phyloP scores from a whole-genome alignment of 2,888 invertebrate species.

The Eupithecia tripunctaria region DNA sequence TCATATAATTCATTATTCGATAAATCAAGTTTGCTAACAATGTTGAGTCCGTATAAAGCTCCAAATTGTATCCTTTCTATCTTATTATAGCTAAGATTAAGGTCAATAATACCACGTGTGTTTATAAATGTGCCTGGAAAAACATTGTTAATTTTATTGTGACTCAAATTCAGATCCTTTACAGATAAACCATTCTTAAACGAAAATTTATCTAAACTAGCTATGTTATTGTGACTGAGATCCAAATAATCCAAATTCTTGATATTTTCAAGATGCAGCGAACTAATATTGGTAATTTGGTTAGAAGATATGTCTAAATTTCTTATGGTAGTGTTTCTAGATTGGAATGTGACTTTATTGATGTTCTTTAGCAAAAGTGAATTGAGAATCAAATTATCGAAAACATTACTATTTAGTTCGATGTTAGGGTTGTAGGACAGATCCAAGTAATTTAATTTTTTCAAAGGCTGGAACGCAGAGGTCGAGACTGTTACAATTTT shows the following conservation, averaged over 20 bases:
- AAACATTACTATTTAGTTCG: constrained; percentile 14
- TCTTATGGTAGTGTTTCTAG: constrained; percentile 6
- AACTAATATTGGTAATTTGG: constrained; percentile 20
- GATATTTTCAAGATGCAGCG: constrained; percentile 13
- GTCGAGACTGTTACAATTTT: constrained; percentile 13
- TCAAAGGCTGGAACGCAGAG: constrained; percentile 15
- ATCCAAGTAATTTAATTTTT: constrained; percentile 17
- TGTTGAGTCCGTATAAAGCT: constrained; percentile 11
- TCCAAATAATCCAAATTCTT: constrained; percentile 16
- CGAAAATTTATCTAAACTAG: constrained; percentile 21
- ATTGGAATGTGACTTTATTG: constrained; percentile 21
- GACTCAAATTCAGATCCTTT: constrained; percentile 21
- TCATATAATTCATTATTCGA: constrained; percentile 16
- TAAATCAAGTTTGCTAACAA: constrained; percentile 5
- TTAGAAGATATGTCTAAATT: constrained; percentile 25
- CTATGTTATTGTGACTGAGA: constrained; percentile 24
- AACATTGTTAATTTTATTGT: constrained; percentile 14
- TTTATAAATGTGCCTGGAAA: constrained; percentile 22
- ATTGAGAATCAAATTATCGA: constrained; percentile 10
- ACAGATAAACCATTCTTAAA: constrained; percentile 14
- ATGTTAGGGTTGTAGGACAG: constrained; percentile 22
- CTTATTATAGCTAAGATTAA: constrained; percentile 26
- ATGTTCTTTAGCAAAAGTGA: constrained; percentile 17
- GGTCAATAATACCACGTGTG: not conserved
- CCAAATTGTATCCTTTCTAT: constrained; percentile 23